Percentiles rank a stretch among this genome's conserved stretches.
phyloP scores from a whole-genome alignment of 2,888 invertebrate species.

The Hedychridium roseum region DNA sequence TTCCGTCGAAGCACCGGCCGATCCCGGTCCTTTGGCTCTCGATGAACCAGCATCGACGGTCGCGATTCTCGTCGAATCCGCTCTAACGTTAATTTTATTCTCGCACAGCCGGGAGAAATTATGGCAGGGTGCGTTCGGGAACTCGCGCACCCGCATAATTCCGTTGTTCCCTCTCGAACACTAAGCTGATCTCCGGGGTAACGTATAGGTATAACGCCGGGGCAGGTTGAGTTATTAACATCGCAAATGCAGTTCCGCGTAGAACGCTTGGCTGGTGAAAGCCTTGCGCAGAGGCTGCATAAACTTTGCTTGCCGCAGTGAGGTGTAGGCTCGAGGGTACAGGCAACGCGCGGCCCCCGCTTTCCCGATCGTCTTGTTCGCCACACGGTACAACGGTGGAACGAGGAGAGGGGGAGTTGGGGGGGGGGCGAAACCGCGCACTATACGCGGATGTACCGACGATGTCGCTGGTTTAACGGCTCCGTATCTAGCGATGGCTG shows the following conservation, averaged over 20 bases:
- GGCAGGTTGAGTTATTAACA: conserved; percentile 22
- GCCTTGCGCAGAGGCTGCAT: conserved; percentile 35
- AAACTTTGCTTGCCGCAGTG: conserved; percentile 42
- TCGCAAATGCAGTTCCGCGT: conserved; percentile 20
- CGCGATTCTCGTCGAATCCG: too few relatives aligned
- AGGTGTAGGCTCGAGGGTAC: conserved; percentile 40
- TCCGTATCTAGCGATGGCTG: conserved; percentile 34
- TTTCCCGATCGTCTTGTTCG: conserved; percentile 44
- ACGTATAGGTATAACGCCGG: too few relatives aligned
- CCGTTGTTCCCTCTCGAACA: too few relatives aligned
- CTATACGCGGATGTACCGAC: conserved; percentile 32
- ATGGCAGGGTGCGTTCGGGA: too few relatives aligned
- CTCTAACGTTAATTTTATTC: too few relatives aligned
- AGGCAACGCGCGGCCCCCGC: conserved; percentile 34
- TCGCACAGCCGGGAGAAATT: too few relatives aligned
- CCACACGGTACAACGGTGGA: conserved; percentile 24
- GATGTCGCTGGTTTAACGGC: conserved; percentile 40
- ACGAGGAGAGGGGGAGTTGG: too few relatives aligned
- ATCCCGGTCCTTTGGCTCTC: too few relatives aligned
- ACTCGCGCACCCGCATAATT: too few relatives aligned
- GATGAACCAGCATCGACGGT: too few relatives aligned
- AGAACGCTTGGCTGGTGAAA: conserved; percentile 21
- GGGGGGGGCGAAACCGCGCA: conserved; percentile 30
- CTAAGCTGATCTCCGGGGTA: too few relatives aligned
- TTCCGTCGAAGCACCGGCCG: too few relatives aligned